These are phyloP conservation scores for Melanotaenia trifasciata DNA, from an alignment of 2,797 vertebrate genomes.

Conservation along the genomic window DNA sequence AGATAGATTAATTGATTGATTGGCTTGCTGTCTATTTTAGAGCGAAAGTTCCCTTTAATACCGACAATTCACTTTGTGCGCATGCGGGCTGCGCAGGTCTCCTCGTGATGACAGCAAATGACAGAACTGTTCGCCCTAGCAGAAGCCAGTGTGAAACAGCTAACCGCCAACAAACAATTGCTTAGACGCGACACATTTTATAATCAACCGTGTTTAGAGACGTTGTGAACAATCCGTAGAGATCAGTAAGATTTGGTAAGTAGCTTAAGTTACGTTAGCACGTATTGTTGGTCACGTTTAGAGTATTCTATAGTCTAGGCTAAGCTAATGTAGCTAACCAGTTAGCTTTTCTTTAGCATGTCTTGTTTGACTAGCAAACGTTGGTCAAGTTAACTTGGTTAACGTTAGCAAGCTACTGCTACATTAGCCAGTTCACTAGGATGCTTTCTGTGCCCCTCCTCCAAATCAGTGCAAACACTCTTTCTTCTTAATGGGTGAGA, in stretches of 20 bases:
- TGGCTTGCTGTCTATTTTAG: background rate
- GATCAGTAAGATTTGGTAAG: constrained; percentile 64
- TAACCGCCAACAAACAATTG: constrained; percentile 60
- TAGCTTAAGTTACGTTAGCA: constrained; percentile 5
- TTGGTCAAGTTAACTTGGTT: constrained; percentile 54
- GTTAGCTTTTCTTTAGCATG: constrained; percentile 70
- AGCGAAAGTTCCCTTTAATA: constrained; percentile 40
- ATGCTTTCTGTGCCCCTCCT: constrained; percentile 5
- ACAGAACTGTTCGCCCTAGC: constrained; percentile 75
- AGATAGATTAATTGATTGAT: background rate
- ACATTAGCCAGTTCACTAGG: constrained; percentile 20
- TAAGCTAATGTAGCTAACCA: constrained; percentile 74
- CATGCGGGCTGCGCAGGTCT: constrained; percentile 74
- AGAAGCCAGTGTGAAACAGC: constrained; percentile 60
- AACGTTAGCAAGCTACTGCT: constrained; percentile 40
- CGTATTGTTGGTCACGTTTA: constrained; percentile 24
- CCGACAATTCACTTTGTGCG: constrained; percentile 43
- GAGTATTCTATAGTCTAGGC: constrained; percentile 50
- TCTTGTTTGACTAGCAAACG: constrained; percentile 50
- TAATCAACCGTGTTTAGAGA: constrained; percentile 44
- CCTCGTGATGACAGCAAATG: constrained; percentile 85
- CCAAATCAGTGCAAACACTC: constrained; percentile 20
- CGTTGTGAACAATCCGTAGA: constrained; percentile 6
- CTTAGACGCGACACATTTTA: constrained; percentile 45
- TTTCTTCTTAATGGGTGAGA: background rate